Evolutionary conservation across 2,888 invertebrate species (phyloP).

Genomic region (Metallyticus violacea): DNA sequence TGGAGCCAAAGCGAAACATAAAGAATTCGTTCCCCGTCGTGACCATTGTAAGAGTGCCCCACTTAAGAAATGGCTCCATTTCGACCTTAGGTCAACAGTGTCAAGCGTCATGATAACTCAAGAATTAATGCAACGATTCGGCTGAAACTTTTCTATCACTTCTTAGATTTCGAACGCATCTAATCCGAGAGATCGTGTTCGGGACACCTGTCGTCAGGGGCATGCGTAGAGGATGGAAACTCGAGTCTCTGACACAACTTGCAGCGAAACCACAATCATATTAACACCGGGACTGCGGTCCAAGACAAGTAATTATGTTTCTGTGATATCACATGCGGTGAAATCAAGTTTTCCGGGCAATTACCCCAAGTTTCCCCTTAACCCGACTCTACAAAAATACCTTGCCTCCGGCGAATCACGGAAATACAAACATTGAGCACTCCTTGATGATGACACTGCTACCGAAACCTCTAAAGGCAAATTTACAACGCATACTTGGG

Average conservation of each 20-base stretch:
- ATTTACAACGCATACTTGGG: too few species aligned
- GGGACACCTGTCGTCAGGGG: too few species aligned
- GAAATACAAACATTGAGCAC: neutral
- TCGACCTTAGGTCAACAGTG: too few species aligned
- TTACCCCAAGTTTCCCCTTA: neutral
- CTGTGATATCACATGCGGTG: neutral
- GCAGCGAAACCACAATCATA: neutral
- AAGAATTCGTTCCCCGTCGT: too few species aligned
- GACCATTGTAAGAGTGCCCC: too few species aligned
- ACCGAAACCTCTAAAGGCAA: too few species aligned
- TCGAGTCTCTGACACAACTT: neutral
- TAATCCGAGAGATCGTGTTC: neutral
- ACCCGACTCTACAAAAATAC: neutral
- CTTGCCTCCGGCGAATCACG: neutral
- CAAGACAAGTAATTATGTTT: neutral
- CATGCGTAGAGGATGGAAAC: neutral
- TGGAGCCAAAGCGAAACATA: too few species aligned
- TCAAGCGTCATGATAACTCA: too few species aligned
- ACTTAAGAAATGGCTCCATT: too few species aligned
- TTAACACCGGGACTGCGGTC: neutral
- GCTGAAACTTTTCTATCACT: too few species aligned
- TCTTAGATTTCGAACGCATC: neutral
- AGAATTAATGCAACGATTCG: too few species aligned
- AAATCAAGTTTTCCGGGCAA: neutral
- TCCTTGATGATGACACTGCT: too few species aligned